These are phyloP conservation scores for Phodopus roborovskii DNA, from an alignment of 2,113 vertebrate genomes.

Conservation along the genomic window DNA sequence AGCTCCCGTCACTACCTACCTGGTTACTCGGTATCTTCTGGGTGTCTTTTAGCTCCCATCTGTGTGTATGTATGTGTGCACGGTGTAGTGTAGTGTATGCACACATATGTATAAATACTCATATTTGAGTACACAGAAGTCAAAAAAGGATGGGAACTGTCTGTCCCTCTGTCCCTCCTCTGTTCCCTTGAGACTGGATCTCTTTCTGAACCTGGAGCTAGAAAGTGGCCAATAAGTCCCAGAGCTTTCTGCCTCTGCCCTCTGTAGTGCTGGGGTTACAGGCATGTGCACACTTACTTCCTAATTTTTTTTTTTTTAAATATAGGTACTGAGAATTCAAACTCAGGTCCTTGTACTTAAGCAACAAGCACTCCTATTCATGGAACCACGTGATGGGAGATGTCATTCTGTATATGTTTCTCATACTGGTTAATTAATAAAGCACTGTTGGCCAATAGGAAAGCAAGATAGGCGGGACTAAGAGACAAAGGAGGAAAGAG, in stretches of 20 bases:
- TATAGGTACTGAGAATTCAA: neutral
- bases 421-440: too few species aligned
- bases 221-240: neutral
- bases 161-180: neutral
- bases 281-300: too few species aligned
- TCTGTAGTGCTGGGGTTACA: neutral
- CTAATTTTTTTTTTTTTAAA: neutral
- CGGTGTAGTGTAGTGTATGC: neutral
- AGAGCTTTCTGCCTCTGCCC: neutral
- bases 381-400: too few species aligned
- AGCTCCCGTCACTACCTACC: neutral
- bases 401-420: too few species aligned
- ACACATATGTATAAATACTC: neutral
- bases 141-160: too few species aligned
- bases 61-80: neutral
- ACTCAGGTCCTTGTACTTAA: neutral
- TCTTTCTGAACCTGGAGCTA: neutral
- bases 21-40: neutral
- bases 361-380: too few species aligned
- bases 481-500: too few species aligned
- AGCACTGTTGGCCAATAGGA: too few species aligned
- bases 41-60: neutral
- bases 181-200: neutral
- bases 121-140: neutral
- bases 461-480: too few species aligned